Evolutionary conservation across 2,797 vertebrate genomes (phyloP).

Genomic region (Fratercula arctica): DNA sequence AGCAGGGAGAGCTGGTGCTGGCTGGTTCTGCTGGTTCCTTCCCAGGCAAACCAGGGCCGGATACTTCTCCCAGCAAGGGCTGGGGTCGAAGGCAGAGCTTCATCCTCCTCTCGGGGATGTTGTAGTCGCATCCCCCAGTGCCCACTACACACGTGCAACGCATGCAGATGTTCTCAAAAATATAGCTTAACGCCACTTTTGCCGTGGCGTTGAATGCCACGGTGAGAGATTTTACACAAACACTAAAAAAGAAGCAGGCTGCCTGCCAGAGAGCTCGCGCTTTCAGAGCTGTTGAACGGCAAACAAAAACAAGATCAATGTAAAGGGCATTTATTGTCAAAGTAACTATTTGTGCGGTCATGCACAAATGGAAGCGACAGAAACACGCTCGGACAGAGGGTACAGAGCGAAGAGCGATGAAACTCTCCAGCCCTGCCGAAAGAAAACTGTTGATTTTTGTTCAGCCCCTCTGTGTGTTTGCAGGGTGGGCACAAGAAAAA

Average conservation of each 20-base stretch:
- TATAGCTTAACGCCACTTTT: background rate
- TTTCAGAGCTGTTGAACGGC: background rate
- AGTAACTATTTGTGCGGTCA: background rate
- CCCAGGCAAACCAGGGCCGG: background rate
- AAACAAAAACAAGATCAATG: background rate
- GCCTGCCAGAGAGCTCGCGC: background rate
- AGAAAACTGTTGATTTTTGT: background rate
- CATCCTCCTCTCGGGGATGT: background rate
- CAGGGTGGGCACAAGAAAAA: background rate
- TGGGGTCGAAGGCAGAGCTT: background rate
- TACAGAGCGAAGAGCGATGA: background rate
- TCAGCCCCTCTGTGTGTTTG: background rate
- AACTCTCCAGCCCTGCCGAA: background rate
- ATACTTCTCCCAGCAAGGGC: background rate
- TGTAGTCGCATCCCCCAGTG: fast-evolving
- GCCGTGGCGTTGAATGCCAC: background rate
- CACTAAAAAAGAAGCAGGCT: too few species aligned
- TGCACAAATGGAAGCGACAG: fast-evolving
- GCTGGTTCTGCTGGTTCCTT: background rate
- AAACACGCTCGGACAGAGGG: background rate
- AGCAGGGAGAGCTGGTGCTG: background rate
- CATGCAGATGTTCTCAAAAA: background rate
- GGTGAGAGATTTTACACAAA: background rate
- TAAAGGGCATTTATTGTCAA: background rate
- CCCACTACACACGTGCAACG: too few species aligned